These are phyloP conservation scores for Cheilosia pagana DNA, from an alignment of 2,888 invertebrate genomes.

Conservation along the genomic window DNA sequence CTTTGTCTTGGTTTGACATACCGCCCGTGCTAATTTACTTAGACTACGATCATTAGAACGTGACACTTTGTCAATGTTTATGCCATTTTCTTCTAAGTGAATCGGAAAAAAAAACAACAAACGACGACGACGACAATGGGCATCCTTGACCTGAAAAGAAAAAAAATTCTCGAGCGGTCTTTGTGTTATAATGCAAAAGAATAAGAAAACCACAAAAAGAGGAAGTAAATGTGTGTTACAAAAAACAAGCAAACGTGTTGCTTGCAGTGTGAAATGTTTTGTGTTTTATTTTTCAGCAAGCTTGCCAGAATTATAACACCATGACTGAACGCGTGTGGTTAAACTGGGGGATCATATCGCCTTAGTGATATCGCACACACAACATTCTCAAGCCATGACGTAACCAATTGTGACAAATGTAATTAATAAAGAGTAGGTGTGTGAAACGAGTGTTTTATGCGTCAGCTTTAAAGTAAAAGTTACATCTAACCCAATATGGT, in stretches of 20 bases:
- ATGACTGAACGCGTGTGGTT: not conserved
- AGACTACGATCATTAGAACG: slow-evolving; percentile 56
- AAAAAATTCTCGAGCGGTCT: slow-evolving; percentile 1
- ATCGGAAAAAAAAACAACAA: slow-evolving; percentile 5
- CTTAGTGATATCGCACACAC: not conserved
- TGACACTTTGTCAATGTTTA: slow-evolving; percentile 33
- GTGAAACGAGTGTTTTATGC: too few relatives aligned
- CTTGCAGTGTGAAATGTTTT: slow-evolving; percentile 13
- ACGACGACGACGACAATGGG: slow-evolving; percentile 35
- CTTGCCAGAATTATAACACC: slow-evolving; percentile 21
- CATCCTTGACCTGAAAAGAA: slow-evolving; percentile 48
- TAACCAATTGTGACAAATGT: not conserved
- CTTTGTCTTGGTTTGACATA: slow-evolving; percentile 39
- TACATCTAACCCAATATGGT: too few relatives aligned
- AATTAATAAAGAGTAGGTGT: too few relatives aligned
- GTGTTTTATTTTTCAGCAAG: not conserved
- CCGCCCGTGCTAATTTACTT: slow-evolving; percentile 62
- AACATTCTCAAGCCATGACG: not conserved
- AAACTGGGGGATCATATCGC: not conserved
- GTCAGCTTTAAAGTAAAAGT: too few relatives aligned
- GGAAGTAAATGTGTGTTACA: slow-evolving; percentile 14
- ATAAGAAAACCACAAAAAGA: slow-evolving; percentile 7
- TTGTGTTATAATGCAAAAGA: slow-evolving; percentile 24
- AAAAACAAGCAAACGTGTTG: not conserved
- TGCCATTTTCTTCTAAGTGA: slow-evolving; percentile 1